Base-by-base conservation (phyloP, 2,888 invertebrate genomes). In the Gonocerus acuteangulatus region DNA sequence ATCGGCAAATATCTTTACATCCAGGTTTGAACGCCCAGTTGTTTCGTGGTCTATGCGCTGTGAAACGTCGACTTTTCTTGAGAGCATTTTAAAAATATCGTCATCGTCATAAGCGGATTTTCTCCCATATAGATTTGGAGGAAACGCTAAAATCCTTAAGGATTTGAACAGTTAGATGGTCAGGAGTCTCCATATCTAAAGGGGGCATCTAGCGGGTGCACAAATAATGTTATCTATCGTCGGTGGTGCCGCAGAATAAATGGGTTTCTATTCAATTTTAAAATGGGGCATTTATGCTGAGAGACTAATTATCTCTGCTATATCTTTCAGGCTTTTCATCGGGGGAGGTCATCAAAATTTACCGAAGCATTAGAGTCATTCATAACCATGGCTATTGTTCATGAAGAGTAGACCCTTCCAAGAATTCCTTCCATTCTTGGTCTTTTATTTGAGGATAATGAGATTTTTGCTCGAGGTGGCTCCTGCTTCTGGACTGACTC, bases 261-360 rank as follows among this genome's bases (percentile, higher is more conserved):
- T 19, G 11, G 2, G 3, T 6, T 42, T 42, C 19, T 18, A 49
- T 49, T 49, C 49, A 49, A 32, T 49, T 34, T 49, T 49, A 49
- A 49, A 49, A 49, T 49, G 32, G 49, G 49, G 27, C 49, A 49
- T 49, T 49, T 49, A 42, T 4, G 32, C 49, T 23, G 15, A 18
- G 16, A 4, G 34, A 18, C 49, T 49, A 49, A 49, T 49, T 49
- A 49, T 16, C 34, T 32, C 49, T 18, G 23, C 49, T 32, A 32
- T 49, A 32, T 49, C 49, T 49, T 23, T 23, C 27, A 32, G 27
- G 27, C 16, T 32, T 49, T 49, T 49, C 49, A 34, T 49, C 49
- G 18, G n/a, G 9, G 18, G 36, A 21, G 54, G 54, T 36, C 54
- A 54, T 54, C 54, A 54, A 54, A 54, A 54, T 54, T 54, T 54